Base-by-base conservation (phyloP, 1,140 invertebrate species). In the Rhagoletis pomonella region DNA sequence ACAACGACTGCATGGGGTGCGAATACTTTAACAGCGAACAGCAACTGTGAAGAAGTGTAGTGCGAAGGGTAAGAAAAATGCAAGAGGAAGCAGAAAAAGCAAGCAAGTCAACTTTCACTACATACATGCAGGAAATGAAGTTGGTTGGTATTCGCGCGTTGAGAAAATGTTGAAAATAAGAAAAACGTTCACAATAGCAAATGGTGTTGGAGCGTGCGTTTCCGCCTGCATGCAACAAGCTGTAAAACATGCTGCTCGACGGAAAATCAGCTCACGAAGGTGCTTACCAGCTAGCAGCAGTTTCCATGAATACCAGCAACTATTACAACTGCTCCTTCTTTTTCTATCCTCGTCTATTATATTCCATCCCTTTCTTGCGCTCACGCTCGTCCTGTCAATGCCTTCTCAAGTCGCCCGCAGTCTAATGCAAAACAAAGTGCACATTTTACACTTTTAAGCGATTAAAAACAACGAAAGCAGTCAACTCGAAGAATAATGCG, bases 381-480 rank as follows among this genome's bases (percentile, higher is more conserved):
- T 29, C 29, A 29, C 29, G 1, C 29, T 29, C 29, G 0, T 29
- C 10, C 14, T 4, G 47, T 2, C 62, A 64, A 4, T 64, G 44
- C n/a, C 44, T 47, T 44, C 44, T 17, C 42, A 10, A 7, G 10
- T 0, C 65, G 19, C 19, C 12, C 44, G 4, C 14, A 50, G 44
- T 17, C 0, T 77, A 12, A 77, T 42, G n/a, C 47, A 17, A 50
- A n/a, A 81, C n/a, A 81, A 58, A 81, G 17, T 55, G 47, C 73
- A 55, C 73, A 81, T 81, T 81, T 55, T 50, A 50, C 47, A 58
- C 47, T 81, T 55, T 19, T 19, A 55, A 55, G 73, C 73, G 73
- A 81, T 81, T 81, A 81, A 50, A 44, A 81, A 55, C 47, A 81
- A 81, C n/a, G 17, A 44, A 55, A 9, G n/a, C 19, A 81, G 73